Conservation (phyloP, 2,888 invertebrate genomes). For the Trissoscelio sp. region DNA sequence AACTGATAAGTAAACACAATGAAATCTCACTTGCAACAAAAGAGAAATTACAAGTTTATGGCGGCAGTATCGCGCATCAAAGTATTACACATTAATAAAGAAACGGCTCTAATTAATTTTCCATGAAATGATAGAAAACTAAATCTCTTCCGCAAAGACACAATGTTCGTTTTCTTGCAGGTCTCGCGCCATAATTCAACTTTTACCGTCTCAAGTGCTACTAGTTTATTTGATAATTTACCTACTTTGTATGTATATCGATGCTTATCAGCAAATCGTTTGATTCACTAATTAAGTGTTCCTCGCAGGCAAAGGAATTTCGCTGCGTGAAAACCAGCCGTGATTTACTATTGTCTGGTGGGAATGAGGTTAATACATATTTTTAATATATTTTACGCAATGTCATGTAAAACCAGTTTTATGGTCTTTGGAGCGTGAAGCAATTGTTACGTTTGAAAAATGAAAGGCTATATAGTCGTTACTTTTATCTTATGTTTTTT, state of each 20-base stretch:
- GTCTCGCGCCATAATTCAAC: constrained; percentile 6
- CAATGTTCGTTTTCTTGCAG: constrained; percentile 11
- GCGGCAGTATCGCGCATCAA: not conserved
- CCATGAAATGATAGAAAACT: constrained; percentile 28
- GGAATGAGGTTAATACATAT: constrained; percentile 46
- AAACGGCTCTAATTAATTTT: constrained; percentile 34
- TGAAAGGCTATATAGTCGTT: not conserved
- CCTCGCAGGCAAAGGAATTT: constrained; percentile 12
- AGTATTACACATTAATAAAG: constrained; percentile 38
- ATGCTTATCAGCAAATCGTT: constrained; percentile 44
- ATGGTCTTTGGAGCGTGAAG: not conserved
- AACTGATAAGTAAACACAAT: not conserved
- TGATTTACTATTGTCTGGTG: constrained; percentile 41
- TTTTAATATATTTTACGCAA: constrained; percentile 36
- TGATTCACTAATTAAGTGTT: constrained; percentile 49
- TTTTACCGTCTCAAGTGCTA: constrained; percentile 37
- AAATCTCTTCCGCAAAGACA: constrained; percentile 16
- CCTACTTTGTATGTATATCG: constrained; percentile 43
- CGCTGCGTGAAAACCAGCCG: constrained; percentile 19
- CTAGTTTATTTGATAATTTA: constrained; percentile 42
- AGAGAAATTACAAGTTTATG: constrained; percentile 37
- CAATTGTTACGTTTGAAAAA: not conserved
- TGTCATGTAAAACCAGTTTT: constrained; percentile 19
- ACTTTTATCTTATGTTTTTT: not conserved
- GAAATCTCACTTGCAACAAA: constrained; percentile 35